phyloP scores from a whole-genome alignment of 2,888 invertebrate genomes.

The Agrotis exclamationis region DNA sequence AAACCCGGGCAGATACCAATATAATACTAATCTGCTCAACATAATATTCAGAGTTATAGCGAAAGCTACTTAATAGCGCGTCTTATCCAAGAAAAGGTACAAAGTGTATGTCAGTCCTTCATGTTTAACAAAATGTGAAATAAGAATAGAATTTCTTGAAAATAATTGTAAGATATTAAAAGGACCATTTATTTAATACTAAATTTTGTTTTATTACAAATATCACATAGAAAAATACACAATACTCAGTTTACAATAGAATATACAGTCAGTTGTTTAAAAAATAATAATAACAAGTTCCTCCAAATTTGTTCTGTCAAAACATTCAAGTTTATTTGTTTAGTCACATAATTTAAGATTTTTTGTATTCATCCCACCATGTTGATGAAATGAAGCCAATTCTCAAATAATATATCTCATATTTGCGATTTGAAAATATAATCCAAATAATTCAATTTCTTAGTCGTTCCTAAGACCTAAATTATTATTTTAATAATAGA shows the following conservation, averaged over 20 bases:
- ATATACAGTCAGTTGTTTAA: not conserved
- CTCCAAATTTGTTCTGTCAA: no score
- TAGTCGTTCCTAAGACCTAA: no score
- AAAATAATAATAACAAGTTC: no score
- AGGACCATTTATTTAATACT: conserved; percentile 1
- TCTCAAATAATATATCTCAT: not conserved
- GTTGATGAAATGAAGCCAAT: not conserved
- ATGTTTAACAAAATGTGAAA: conserved; percentile 1
- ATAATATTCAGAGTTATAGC: no score
- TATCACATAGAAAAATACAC: conserved; percentile 22
- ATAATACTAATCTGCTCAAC: no score
- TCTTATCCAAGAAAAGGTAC: not conserved
- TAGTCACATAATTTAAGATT: not conserved
- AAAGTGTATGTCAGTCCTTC: not conserved
- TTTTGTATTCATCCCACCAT: not conserved
- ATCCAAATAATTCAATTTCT: no score
- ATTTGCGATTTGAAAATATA: not conserved
- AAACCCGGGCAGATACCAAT: no score
- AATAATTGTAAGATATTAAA: conserved; percentile 34
- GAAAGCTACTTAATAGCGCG: not conserved
- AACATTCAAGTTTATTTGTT: not conserved
- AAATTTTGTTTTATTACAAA: conserved; percentile 22
- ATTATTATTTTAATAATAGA: not conserved
- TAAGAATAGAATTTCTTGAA: not conserved
- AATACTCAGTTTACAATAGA: not conserved